Conservation (phyloP, 92 coral and sea anemone species). For the Porites lobata region DNA sequence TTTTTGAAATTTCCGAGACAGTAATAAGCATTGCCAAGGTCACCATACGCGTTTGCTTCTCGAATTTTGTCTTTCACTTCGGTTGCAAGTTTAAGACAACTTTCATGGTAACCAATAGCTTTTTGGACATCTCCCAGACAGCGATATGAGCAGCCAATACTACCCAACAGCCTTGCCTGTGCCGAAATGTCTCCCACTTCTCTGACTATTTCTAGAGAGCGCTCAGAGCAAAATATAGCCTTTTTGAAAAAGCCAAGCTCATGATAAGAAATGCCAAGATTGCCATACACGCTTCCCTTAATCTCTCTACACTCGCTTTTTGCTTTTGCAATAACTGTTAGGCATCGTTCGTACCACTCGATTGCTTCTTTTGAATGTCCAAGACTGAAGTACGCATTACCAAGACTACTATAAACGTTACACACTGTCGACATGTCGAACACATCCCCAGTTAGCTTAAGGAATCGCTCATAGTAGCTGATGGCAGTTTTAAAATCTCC, state of each 20-base stretch:
- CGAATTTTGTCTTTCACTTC: background rate
- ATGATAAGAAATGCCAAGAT: slow-evolving; percentile 42
- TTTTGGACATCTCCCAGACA: background rate
- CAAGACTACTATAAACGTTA: background rate
- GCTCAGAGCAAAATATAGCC: slow-evolving; percentile 37
- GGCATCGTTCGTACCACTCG: background rate
- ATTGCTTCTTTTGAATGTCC: slow-evolving; percentile 1
- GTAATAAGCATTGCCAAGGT: slow-evolving; percentile 1
- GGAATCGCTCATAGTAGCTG: background rate
- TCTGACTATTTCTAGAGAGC: slow-evolving; percentile 31
- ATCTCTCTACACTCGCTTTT: slow-evolving; percentile 25
- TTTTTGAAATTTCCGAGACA: slow-evolving; percentile 2
- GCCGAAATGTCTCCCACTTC: slow-evolving; percentile 25
- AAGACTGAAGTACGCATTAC: background rate
- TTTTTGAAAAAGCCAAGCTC: slow-evolving; percentile 25
- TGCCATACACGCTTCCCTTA: slow-evolving; percentile 49
- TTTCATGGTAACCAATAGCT: slow-evolving; percentile 10
- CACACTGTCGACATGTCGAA: background rate
- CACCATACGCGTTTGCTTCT: slow-evolving; percentile 1
- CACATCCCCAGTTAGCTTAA: background rate
- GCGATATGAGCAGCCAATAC: background rate
- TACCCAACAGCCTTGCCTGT: slow-evolving; percentile 30
- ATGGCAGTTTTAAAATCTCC: background rate
- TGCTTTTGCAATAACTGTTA: slow-evolving; percentile 1
- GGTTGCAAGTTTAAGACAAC: background rate